phyloP scores from a whole-genome alignment of 2,888 invertebrate species.

The Pteria penguin region DNA sequence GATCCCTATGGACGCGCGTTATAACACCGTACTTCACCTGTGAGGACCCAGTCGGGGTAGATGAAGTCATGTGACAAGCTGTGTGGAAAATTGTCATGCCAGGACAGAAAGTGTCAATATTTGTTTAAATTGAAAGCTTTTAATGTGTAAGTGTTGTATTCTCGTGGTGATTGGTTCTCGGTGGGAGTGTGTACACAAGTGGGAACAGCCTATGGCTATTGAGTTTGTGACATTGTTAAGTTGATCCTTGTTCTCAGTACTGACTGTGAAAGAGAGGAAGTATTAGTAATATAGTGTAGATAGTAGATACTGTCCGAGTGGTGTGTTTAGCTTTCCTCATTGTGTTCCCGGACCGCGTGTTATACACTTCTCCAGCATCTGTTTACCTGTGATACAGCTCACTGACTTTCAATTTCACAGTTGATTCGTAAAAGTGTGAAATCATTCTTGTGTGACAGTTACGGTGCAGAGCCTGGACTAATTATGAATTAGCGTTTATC shows the following conservation, averaged over 20 bases:
- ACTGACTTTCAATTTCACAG: background rate
- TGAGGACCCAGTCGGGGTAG: background rate
- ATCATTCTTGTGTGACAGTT: slow-evolving; percentile 9
- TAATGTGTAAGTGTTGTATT: slow-evolving; percentile 47
- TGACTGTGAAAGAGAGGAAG: background rate
- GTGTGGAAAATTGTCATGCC: slow-evolving; percentile 46
- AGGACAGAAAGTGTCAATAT: slow-evolving; percentile 49
- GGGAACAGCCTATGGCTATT: slow-evolving; percentile 50
- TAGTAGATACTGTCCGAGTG: background rate
- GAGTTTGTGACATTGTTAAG: slow-evolving; percentile 40
- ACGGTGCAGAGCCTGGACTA: slow-evolving; percentile 11
- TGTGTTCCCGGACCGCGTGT: background rate
- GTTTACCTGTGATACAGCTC: background rate
- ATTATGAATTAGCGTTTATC: slow-evolving; percentile 37
- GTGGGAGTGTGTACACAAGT: slow-evolving; percentile 45
- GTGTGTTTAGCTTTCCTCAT: background rate
- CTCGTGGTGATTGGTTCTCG: slow-evolving; percentile 46
- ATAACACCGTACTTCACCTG: background rate
- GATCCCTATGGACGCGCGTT: background rate
- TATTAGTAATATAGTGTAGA: background rate
- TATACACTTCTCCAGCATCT: background rate
- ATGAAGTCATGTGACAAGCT: slow-evolving; percentile 35
- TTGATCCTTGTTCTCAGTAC: slow-evolving; percentile 11
- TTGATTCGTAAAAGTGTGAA: background rate
- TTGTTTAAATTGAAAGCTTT: slow-evolving; percentile 52